A percentile compares a stretch with the other conserved stretches of the same genome.
Conservation (phyloP, 2,113 vertebrate genomes). For the Pelobates fuscus region DNA sequence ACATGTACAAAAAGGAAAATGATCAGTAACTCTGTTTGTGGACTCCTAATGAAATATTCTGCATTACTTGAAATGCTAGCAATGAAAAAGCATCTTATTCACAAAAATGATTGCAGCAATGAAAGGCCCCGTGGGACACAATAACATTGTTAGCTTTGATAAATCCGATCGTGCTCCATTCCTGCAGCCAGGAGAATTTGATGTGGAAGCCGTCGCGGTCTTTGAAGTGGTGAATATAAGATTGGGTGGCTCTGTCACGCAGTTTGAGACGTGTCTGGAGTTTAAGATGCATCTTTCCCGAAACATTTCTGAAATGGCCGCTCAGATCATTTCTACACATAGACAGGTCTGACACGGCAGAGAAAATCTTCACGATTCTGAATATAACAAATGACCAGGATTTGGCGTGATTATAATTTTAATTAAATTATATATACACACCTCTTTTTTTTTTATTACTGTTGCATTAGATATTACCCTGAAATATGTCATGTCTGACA, state of each 20-base stretch:
- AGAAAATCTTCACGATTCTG: background rate
- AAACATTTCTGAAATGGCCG: conserved; percentile 26
- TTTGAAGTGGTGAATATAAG: conserved; percentile 34
- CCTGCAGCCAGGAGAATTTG: background rate
- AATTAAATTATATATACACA: too few relatives aligned
- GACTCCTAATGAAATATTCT: conserved; percentile 7
- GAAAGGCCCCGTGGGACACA: background rate
- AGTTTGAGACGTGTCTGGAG: conserved; percentile 19
- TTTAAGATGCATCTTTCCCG: conserved; percentile 15
- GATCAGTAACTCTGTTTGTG: background rate
- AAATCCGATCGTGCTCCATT: conserved; percentile 22
- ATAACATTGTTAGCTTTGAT: conserved; percentile 21
- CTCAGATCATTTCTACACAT: conserved; percentile 14
- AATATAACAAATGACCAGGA: conserved; percentile 25
- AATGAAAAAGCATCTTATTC: background rate
- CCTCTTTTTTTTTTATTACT: too few relatives aligned
- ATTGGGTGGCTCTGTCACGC: conserved; percentile 13
- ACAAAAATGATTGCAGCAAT: conserved; percentile 13
- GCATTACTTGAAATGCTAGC: background rate
- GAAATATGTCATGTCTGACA: too few relatives aligned
- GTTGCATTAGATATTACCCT: too few relatives aligned
- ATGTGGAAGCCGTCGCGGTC: background rate
- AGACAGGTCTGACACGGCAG: conserved; percentile 37
- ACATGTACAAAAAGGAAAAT: too few relatives aligned
- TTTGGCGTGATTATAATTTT: background rate